Evolutionary conservation across 1,140 invertebrate species (phyloP).

Genomic region (Aphaenogaster ashmeadi): DNA sequence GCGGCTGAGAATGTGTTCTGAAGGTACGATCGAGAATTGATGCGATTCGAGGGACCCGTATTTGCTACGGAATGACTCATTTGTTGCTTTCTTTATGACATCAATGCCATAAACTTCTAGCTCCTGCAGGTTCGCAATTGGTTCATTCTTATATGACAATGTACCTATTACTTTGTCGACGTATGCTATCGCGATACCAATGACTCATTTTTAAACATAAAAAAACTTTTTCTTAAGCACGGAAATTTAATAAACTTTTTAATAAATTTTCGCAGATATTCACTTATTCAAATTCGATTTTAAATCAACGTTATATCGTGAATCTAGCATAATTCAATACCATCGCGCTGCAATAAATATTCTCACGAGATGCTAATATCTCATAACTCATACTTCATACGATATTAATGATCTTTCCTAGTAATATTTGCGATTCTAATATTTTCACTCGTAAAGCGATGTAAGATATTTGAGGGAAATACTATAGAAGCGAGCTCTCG

Average conservation of each 20-base stretch:
- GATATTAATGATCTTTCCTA: constrained; percentile 12
- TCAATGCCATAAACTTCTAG: background rate
- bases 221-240: background rate
- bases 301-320: background rate
- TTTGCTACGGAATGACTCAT: constrained; percentile 21
- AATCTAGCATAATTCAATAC: background rate
- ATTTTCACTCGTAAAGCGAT: background rate
- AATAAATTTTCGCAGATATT: background rate
- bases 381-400: background rate
- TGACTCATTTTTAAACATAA: background rate
- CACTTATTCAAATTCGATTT: background rate
- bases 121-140: background rate
- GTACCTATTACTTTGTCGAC: background rate
- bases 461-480: background rate
- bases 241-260: background rate
- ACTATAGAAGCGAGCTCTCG: background rate
- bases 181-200: background rate
- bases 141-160: background rate
- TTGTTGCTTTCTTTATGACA: constrained; percentile 46
- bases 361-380: background rate
- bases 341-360: background rate
- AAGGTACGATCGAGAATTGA: constrained; percentile 64
- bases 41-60: constrained; percentile 36
- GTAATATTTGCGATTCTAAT: background rate
- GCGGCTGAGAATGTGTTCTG: constrained; percentile 63